Conservation (phyloP, 2,797 vertebrate species). For the Pipistrellus nathusii region DNA sequence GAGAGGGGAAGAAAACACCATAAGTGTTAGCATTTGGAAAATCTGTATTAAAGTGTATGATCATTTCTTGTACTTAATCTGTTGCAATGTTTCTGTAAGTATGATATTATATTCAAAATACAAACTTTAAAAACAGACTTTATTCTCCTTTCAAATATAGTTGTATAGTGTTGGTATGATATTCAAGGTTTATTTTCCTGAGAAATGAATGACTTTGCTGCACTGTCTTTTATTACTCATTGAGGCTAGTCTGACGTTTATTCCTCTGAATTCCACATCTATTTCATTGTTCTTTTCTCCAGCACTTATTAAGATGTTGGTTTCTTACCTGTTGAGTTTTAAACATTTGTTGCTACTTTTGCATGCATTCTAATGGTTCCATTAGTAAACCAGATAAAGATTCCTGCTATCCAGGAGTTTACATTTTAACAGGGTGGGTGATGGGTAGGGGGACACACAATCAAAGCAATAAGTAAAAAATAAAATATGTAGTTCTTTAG, state of each 20-base stretch:
- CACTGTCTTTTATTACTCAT: not conserved
- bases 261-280: slow-evolving; percentile 11
- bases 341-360: slow-evolving; percentile 36
- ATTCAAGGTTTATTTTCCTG: slow-evolving; percentile 11
- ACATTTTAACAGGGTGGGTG: not conserved
- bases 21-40: not conserved
- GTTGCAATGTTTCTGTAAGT: not conserved
- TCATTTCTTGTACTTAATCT: not conserved
- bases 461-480: not conserved
- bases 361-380: not conserved
- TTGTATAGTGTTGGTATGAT: not conserved
- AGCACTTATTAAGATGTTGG: not conserved
- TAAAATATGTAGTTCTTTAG: not conserved
- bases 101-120: not conserved
- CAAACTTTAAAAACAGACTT: not conserved
- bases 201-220: slow-evolving; percentile 13
- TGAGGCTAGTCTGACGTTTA: not conserved
- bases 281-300: not conserved
- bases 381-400: not conserved
- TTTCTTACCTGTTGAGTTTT: not conserved
- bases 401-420: not conserved
- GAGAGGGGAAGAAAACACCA: not conserved
- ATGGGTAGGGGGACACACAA: not conserved
- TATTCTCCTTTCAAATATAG: not conserved
- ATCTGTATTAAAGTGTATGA: not conserved